Evolutionary conservation across 2,113 vertebrate genomes (phyloP), one percentile per base, ranked within the genome.

Genomic region (Litocranius walleri): DNA sequence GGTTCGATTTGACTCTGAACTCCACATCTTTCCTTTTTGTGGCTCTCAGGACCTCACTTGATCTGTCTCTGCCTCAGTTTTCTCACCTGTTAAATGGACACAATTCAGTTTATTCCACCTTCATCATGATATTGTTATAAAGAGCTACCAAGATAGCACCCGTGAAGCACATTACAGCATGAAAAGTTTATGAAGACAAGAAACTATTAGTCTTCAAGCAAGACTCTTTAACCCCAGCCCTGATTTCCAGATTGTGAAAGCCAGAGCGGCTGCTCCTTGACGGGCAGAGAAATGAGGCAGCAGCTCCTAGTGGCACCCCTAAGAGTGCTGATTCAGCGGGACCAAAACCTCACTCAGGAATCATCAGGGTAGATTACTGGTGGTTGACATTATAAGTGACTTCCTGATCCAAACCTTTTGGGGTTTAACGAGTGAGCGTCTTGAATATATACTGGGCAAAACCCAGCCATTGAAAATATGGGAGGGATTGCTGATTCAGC

Each of bases 361-460:
- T 29, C 33, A 57, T 67, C 27, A 71, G 83, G 54, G 74, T 71
- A 82, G 43, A 90, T 33, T 87, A 45, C 85, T 95, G 19, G 56
- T 71, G 52, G 61, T 82, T 88, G 81, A 80, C 62, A 11, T 94
- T 95, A 54, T 84, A 40, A 94, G 64, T 64, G 25, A 88, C 59
- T 95, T 93, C 45, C 78, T 91, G 77, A 94, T 33, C 97, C 81
- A 86, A 91, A 82, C 50, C 19, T 74, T 90, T 64, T 67, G 48
- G 54, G 82, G 33, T 54, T 57, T 87, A 90, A 67, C 29, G 52
- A 95, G 57, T 33, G 15, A 91, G 25, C 74, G 21, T 93, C 57
- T 85, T 52, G 30, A 84, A 87, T 80, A 52, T 48, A 8, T 3
- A 19, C 27, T 40, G 64, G n/a, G 85, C 77, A 96, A 94, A 74